A percentile compares a stretch with the other conserved stretches of the same genome.
Evolutionary conservation across 2,888 invertebrate genomes (phyloP).

Genomic region (Acanthosepion lycidas): DNA sequence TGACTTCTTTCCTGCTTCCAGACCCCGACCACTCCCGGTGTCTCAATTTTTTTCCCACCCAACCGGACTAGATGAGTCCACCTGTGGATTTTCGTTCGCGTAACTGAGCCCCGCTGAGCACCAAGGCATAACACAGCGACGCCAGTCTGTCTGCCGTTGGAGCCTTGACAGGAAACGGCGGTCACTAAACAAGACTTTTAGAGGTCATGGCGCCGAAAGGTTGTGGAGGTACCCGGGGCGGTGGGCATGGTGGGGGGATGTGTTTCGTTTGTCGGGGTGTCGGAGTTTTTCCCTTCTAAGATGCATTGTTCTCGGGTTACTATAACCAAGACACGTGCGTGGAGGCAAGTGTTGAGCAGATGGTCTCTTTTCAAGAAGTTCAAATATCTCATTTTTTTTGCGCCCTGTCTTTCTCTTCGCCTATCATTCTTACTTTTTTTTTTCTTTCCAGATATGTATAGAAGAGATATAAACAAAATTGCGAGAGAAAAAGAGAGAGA

Average conservation of each 20-base stretch:
- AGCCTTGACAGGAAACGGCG: not conserved
- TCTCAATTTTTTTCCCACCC: not conserved
- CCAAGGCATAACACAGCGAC: not conserved
- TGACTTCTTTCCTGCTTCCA: no score
- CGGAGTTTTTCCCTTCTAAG: not conserved
- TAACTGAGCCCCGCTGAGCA: constrained; percentile 12
- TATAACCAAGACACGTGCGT: not conserved
- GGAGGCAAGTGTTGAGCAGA: constrained; percentile 33
- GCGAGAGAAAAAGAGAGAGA: no score
- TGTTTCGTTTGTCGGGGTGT: not conserved
- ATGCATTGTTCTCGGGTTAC: constrained; percentile 13
- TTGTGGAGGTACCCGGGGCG: not conserved
- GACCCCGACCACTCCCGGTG: not conserved
- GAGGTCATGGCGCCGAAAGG: constrained; percentile 20
- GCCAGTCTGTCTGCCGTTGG: constrained; percentile 33
- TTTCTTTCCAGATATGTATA: not conserved
- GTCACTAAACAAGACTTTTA: not conserved
- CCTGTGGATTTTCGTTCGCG: constrained; percentile 23
- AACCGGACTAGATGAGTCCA: not conserved
- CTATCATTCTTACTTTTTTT: not conserved
- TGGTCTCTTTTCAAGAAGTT: not conserved
- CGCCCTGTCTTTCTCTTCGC: not conserved
- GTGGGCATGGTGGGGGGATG: not conserved
- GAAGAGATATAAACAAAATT: no score
- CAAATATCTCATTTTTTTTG: not conserved